Evolutionary conservation across 2,113 vertebrate species (phyloP).

Genomic region (Brachionichthys hirsutus): DNA sequence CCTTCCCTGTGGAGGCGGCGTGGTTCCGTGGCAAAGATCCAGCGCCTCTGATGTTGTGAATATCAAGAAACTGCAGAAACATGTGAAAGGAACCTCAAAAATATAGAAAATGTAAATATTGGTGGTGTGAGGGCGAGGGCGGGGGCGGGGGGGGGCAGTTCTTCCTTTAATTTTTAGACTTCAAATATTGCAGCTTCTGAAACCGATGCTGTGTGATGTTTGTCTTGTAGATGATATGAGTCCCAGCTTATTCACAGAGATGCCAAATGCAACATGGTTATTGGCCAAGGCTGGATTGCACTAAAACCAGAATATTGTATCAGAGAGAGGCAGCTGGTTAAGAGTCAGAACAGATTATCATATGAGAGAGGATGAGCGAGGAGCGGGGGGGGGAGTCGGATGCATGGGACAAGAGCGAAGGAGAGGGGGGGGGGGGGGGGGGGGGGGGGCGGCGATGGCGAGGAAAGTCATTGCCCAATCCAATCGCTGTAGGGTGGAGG

Average conservation of each 20-base stretch:
- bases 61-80: constrained; percentile 16
- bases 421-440: constrained; percentile 48
- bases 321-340: constrained; percentile 81
- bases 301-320: constrained; percentile 81
- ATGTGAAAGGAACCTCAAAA: constrained; percentile 23
- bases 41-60: constrained; percentile 14
- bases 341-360: constrained; percentile 82
- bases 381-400: constrained; percentile 41
- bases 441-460: constrained; percentile 42
- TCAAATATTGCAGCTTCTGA: constrained; percentile 47
- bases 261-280: constrained; percentile 71
- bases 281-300: constrained; percentile 78
- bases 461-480: constrained; percentile 64
- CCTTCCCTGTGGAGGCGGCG: background rate
- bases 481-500: constrained; percentile 61
- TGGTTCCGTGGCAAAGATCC: constrained; percentile 12
- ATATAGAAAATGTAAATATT: constrained; percentile 37
- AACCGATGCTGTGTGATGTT: constrained; percentile 53
- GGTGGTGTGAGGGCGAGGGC: background rate
- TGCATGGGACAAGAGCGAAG: constrained; percentile 45
- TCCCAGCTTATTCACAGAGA: constrained; percentile 71
- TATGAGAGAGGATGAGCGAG: constrained; percentile 74
- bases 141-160: constrained; percentile 5
- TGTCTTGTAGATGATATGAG: constrained; percentile 66
- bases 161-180: constrained; percentile 31